These are phyloP conservation scores for Holothuria leucospilota DNA, from an alignment of 53 echinoderm and acorn worm genomes.

Conservation along the genomic window DNA sequence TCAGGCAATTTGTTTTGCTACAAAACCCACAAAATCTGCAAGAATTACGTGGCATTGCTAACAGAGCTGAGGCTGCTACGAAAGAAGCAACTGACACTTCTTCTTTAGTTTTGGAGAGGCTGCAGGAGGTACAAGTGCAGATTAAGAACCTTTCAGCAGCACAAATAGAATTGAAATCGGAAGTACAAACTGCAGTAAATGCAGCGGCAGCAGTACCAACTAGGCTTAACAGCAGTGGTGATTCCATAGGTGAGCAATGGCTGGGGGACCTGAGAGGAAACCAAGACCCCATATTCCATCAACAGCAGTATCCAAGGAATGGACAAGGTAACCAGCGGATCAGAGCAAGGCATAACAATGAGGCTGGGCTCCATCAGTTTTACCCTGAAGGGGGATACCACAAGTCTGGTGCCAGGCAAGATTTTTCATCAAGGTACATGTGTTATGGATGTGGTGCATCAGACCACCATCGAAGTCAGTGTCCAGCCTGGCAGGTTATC, in stretches of 20 bases:
- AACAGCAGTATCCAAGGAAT: neutral
- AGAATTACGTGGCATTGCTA: neutral
- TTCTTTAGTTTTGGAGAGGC: neutral
- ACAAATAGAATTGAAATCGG: neutral
- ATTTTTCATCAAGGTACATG: neutral
- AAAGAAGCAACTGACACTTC: neutral
- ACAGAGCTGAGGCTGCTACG: neutral
- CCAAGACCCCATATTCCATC: too few species aligned
- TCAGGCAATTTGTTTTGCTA: constrained; percentile 17
- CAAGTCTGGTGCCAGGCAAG: neutral
- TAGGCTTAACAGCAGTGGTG: neutral
- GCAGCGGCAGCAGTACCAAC: neutral
- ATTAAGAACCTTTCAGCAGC: neutral
- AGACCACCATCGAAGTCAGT: neutral
- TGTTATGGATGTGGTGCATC: constrained; percentile 20
- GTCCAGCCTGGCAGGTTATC: neutral
- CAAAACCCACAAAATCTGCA: constrained; percentile 1
- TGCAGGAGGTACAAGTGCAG: constrained; percentile 4
- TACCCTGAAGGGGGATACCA: neutral
- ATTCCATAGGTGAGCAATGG: neutral
- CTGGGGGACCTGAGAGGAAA: neutral
- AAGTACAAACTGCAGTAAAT: neutral
- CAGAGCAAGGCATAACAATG: neutral
- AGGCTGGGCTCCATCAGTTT: neutral
- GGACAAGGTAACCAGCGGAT: neutral